phyloP scores from a whole-genome alignment of 92 coral and sea anemone species.

The Muricea muricata region DNA sequence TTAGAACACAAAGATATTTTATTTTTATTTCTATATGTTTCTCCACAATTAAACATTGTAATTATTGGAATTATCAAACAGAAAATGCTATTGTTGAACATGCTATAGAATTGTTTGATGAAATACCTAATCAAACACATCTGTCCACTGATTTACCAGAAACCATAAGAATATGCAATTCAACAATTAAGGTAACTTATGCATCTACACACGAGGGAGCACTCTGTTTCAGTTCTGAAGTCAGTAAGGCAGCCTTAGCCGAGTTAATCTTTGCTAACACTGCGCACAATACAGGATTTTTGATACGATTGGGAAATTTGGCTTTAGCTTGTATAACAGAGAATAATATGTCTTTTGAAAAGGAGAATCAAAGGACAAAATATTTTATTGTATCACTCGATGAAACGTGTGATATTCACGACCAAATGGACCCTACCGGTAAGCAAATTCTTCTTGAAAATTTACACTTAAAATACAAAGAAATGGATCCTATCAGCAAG shows the following conservation, averaged over 20 bases:
- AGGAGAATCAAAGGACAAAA: not conserved
- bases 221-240: not conserved
- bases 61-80: constrained; percentile 65
- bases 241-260: constrained; percentile 33
- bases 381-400: constrained; percentile 17
- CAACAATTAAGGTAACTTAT: constrained; percentile 42
- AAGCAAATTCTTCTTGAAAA: not conserved
- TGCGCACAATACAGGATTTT: constrained; percentile 45
- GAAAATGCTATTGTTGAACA: constrained; percentile 62
- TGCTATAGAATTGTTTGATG: constrained; percentile 56
- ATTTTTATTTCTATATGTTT: constrained; percentile 57
- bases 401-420: constrained; percentile 9
- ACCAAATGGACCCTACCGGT: constrained; percentile 13
- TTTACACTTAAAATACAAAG: not conserved
- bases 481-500: constrained; percentile 13
- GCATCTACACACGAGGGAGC: constrained; percentile 39
- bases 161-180: constrained; percentile 40
- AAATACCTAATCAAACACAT: constrained; percentile 23
- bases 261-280: constrained; percentile 38
- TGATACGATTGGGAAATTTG: constrained; percentile 37
- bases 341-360: not conserved
- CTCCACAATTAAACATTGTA: constrained; percentile 59
- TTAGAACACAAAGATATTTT: constrained; percentile 45
- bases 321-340: constrained; percentile 54
- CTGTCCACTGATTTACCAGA: constrained; percentile 46